phyloP scores from a whole-genome alignment of 2,888 invertebrate genomes.

The Metacarcinus magister region DNA sequence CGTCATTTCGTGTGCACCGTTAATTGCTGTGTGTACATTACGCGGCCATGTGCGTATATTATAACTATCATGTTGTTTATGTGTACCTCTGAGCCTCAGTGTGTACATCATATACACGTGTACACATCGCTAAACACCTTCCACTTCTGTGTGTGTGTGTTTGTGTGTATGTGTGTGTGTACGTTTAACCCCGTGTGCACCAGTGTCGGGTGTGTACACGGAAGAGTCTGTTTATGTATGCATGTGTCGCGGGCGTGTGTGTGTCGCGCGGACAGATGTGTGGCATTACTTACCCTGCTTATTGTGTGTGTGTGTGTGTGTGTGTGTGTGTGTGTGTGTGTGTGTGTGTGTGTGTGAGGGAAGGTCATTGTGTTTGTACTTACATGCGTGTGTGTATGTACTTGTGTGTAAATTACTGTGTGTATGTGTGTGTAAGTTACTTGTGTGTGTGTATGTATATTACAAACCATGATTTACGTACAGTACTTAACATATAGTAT shows the following conservation, averaged over 20 bases:
- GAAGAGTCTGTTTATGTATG: conserved; percentile 54
- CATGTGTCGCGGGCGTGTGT: conserved; percentile 19
- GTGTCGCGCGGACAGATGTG: conserved; percentile 50
- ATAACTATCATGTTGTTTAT: not conserved
- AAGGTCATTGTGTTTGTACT: not conserved
- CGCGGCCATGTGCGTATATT: not conserved
- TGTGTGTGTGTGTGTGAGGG: not conserved
- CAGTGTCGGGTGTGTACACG: not conserved
- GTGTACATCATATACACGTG: not conserved
- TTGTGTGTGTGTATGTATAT: conserved; percentile 10
- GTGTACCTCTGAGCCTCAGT: not conserved
- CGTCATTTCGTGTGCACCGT: not conserved
- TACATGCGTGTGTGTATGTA: conserved; percentile 5
- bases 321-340: conserved; percentile 63
- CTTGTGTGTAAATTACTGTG: conserved; percentile 54
- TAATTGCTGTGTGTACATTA: not conserved
- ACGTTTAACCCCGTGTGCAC: not conserved
- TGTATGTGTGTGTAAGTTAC: conserved; percentile 31
- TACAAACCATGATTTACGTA: not conserved
- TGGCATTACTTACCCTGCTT: conserved; percentile 54
- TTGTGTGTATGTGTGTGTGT: not conserved
- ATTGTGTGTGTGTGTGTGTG: conserved; percentile 58
- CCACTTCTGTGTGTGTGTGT: not conserved
- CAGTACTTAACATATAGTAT: not conserved
- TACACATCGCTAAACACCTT: too few relatives aligned